Evolutionary conservation across 1,140 invertebrate genomes (phyloP), one percentile per base, ranked within the genome.

Genomic region (Dryas iulia): DNA sequence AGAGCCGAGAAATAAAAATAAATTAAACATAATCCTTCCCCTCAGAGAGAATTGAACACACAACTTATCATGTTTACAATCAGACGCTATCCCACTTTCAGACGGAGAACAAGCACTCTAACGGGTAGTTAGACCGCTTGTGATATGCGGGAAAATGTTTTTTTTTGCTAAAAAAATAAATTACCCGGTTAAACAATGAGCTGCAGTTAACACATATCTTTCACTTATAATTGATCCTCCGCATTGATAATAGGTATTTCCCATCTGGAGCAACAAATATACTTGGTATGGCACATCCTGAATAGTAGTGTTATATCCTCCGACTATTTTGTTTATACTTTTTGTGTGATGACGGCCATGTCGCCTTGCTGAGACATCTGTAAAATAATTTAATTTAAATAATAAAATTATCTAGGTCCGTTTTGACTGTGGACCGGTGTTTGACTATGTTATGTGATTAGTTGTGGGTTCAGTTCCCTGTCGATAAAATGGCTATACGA

Each of bases 171-270:
- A 56, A 62, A 47, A 33, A 57, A 35, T 25, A 14, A 28, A 11
- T 8, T 73, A 73, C 71, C 62, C 66, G 8, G 31, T 52, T 5
- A 73, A 39, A 21, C 71, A 73, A 58, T 73, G 71, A 10, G 71
- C 71, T 5, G 71, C 71, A 3, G 71, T 73, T 26, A 73, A 58
- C 8, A 73, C 63, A 30, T 73, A 73, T n/a, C 14, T 57, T 8
- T 64, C 47, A 35, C 71, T 73, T 61, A 73, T 73, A 25, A 73
- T 69, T 1, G 71, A 69, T 28, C 71, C 71, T 33, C 71, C 71
- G 33, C 71, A 73, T 35, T 69, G 66, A 30, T 69, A 73, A 24
- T 69, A 73, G 10, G 54, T 54, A 1, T 53, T 52, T 21, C 59
- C 67, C 52, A 58, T 69, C 12, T 69, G 54, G 6, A 73, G 23